Conservation (phyloP, 2,888 invertebrate genomes). For the Hanleya hanleyi region DNA sequence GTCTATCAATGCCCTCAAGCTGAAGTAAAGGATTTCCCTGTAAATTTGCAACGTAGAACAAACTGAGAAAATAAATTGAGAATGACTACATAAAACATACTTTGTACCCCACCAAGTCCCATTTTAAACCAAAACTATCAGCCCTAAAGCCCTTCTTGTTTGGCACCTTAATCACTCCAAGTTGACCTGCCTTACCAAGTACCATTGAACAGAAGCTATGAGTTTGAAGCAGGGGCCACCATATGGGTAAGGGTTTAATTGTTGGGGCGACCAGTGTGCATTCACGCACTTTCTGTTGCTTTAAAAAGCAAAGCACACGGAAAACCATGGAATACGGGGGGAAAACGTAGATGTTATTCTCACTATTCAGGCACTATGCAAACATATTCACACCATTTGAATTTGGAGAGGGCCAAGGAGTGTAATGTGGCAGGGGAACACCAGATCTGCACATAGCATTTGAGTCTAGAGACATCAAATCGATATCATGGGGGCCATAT, state of each 20-base stretch:
- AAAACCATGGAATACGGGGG: slow-evolving; percentile 22
- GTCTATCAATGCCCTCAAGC: neutral
- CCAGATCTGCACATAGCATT: slow-evolving; percentile 23
- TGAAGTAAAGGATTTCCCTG: no score
- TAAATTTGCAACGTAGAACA: neutral
- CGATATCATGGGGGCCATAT: slow-evolving; percentile 32
- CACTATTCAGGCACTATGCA: slow-evolving; percentile 17
- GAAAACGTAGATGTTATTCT: slow-evolving; percentile 31
- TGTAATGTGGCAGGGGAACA: slow-evolving; percentile 25
- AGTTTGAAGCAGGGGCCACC: slow-evolving; percentile 28
- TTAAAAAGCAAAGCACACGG: slow-evolving; percentile 23
- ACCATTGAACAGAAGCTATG: neutral
- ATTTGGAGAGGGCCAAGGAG: slow-evolving; percentile 13
- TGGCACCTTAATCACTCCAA: neutral
- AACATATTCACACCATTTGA: slow-evolving; percentile 33
- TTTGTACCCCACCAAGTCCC: neutral
- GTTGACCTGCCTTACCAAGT: neutral
- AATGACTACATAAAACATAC: neutral
- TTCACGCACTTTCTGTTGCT: neutral
- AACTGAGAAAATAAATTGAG: neutral
- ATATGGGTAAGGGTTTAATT: slow-evolving; percentile 14
- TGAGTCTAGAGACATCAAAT: slow-evolving; percentile 33
- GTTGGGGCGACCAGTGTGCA: slow-evolving; percentile 28
- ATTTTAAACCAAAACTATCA: neutral
- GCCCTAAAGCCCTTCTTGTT: neutral